Evolutionary conservation across 2,113 vertebrate genomes (phyloP), one percentile per base, ranked within the genome.

Genomic region (Piaya cayana): DNA sequence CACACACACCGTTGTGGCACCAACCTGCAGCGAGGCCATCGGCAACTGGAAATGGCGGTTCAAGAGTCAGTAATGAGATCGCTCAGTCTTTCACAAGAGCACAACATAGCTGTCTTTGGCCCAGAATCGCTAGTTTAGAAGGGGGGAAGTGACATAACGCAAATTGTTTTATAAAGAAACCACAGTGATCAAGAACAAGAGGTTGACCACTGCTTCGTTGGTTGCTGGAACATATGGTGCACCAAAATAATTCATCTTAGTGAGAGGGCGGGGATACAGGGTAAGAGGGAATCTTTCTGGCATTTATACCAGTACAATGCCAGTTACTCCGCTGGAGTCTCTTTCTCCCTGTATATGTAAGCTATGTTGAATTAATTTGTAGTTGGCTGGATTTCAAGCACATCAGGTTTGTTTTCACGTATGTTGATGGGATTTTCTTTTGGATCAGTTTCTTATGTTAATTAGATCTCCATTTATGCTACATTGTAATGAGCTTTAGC

Each of bases 321-420:
- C 92, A 92, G 93, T 95, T 77, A 52, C 90, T 80, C 93, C 93
- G 93, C 90, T 94, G 94, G 95, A 96, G 92, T 78, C 84, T 65
- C 81, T 71, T 92, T 50, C 87, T 93, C 82, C 74, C 79, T 67
- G 23, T 94, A 90, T 80, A 80, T 83, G 68, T 70, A 92, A 93
- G 94, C 93, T 91, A 77, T 12, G 90, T 77, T 94, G 93, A 96
- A 96, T 97, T 96, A 96, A 95, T 96, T 96, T 97, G 94, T 92
- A 94, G 80, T 82, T 97, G 96, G 95, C 94, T 78, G 93, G 55
- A 85, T 95, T 97, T 97, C 95, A 97, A 92, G 82, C 55, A 52
- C 71, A 88, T 94, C 94, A 91, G 43, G 87, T 94, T 95, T 7
- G 1, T 94, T 95, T 95, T 88, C 95, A 96, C 60, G 78, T 97